Base-by-base conservation (phyloP, 2,113 vertebrate genomes). In the Alligator sinensis region DNA sequence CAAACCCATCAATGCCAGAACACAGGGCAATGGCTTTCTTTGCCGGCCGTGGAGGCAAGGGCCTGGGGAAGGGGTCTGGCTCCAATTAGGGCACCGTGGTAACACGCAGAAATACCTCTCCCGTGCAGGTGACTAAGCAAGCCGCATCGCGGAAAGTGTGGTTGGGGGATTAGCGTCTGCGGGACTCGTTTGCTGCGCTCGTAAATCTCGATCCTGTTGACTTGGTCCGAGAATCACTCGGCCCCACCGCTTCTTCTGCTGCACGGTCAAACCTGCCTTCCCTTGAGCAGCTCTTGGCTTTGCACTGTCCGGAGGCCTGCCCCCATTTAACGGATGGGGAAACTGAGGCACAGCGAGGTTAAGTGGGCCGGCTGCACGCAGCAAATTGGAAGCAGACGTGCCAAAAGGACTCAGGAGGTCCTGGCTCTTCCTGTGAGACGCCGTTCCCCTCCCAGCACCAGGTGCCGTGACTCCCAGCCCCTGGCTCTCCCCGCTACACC, bases 341-440 rank as follows among this genome's bases (percentile, higher is more conserved):
- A 3, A 61, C 28, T 1, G 54, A 24, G 9, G 9, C 34, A 24
- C 19, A 47, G 34, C 6, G 70, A 38, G 34, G 24, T 38, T 38
- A 2, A 13, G 12, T 1, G 72, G 12, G 2, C 2, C 3, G 47
- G 60, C 16, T 55, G 30, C 83, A 5, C 1, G 0, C 0, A 1
- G 2, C 19, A 4, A 47, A 80, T 5, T 0, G n/a, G 15, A 14
- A 38, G 34, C 59, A 38, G 22, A 4, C 79, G 24, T 18, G n/a
- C 72, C 34, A 72, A 38, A 47, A n/a, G 66, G 19, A 79, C 12
- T 12, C 0, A 0, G 28, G 62, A 38, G 22, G 64, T 18, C 4
- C 19, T 16, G 25, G 38, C 59, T 70, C 59, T 7, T 6, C 4
- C 80, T 9, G 11, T 12, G 1, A 11, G n/a, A 66, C 5, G 3